Base-by-base conservation (phyloP, 2,888 invertebrate genomes). In the Griposia aprilina region DNA sequence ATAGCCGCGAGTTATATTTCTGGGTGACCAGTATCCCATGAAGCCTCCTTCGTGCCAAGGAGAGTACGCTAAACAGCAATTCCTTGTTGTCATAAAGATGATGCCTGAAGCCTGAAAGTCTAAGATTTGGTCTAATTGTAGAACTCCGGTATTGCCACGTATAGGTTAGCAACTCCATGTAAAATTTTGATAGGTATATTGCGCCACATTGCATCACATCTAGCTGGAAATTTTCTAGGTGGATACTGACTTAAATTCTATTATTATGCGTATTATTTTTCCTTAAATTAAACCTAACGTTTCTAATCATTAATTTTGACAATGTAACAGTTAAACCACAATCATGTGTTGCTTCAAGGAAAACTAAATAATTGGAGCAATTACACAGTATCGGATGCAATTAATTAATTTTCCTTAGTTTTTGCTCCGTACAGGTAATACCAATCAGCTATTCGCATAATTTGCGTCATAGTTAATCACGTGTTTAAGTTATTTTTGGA, bases 391-490 rank as follows among this genome's bases (percentile, higher is more conserved):
- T 79, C 30, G 17, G 15, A 2, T 41, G 17, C 13, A 20, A 26
- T 62, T 63, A 36, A 52, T 65, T 63, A 41, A 57, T 59, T 85
- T 80, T 62, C 26, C 78, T 78, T 45, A 36, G 13, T 20, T 45
- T n/a, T n/a, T n/a, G 26, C 41, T 67, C n/a, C 20, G 2, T 26
- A 50, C 8, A 13, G 13, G 26, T 52, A 36, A 41, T 48, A 55
- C 11, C 17, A 15, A 52, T 65, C 26, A n/a, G 48, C 20, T 36
- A 45, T 52, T 45, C 20, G 5, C 36, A 57, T 57, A 60, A 6
- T 15, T 57, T 10, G 2, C 6, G n/a, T 23, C 11, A 45, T 36
- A n/a, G 36, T 5, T 66, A 8, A 52, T 60, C 23, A 52, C 36
- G 26, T 45, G 48, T 30, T 63, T 11, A 15, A 20, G 8, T 41